Evolutionary conservation across 1,140 invertebrate genomes (phyloP).

Genomic region (Pygmarrhopalites habei): DNA sequence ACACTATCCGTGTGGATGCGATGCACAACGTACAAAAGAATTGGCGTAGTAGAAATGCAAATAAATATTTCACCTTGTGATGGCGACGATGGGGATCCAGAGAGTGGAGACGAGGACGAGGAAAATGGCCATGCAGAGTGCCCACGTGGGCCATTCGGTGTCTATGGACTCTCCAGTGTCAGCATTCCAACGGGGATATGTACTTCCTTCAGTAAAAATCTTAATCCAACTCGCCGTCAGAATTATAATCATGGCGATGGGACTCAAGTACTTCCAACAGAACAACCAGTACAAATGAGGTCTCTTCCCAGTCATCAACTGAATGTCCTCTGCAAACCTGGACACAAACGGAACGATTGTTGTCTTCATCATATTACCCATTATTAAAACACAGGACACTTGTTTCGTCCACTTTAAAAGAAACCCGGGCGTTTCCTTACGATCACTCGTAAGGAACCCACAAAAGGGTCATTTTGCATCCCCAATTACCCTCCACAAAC

Average conservation of each 20-base stretch:
- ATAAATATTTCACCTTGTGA: conserved; percentile 58
- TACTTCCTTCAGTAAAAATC: conserved; percentile 68
- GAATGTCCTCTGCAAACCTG: conserved; percentile 86
- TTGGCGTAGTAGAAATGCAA: no score
- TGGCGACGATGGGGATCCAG: conserved; percentile 78
- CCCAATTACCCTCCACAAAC: no score
- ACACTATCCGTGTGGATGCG: no score
- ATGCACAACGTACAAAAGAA: no score
- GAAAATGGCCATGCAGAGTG: conserved; percentile 64
- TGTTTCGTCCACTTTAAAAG: no score
- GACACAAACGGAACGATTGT: no score
- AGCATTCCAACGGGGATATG: conserved; percentile 76
- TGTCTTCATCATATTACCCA: no score
- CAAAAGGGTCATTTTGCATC: no score
- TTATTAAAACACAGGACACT: no score
- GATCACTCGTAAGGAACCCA: no score
- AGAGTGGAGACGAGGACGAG: conserved; percentile 70
- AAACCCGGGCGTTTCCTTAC: no score
- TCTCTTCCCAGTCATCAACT: conserved; percentile 83
- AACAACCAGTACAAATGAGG: conserved; percentile 83
- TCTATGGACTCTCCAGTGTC: conserved; percentile 61
- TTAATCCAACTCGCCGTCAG: conserved; percentile 75
- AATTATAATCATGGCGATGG: conserved; percentile 81
- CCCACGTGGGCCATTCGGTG: conserved; percentile 72
- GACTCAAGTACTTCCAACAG: conserved; percentile 90